A percentile compares a stretch with the other conserved stretches of the same genome.
Evolutionary conservation across 2,888 invertebrate species (phyloP).

Genomic region (Hyalella azteca): DNA sequence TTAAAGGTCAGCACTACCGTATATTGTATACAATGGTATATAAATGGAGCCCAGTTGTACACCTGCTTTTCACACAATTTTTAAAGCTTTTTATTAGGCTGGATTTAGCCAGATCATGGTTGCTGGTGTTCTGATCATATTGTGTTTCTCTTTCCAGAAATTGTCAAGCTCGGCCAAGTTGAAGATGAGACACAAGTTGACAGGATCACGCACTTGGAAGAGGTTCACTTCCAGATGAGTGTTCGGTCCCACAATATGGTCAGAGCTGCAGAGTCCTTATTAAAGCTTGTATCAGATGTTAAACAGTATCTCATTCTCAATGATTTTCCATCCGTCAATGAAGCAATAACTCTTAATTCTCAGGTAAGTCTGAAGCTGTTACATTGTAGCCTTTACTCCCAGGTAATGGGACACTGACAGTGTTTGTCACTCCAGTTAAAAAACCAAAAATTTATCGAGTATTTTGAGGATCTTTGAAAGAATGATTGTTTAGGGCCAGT

Average conservation of each 20-base stretch:
- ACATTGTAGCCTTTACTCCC: too few relatives aligned
- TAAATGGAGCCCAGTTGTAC: too few relatives aligned
- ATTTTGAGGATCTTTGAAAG: too few relatives aligned
- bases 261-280: constrained; percentile 92
- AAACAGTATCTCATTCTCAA: constrained; percentile 97
- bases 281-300: constrained; percentile 96
- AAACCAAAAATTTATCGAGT: too few relatives aligned
- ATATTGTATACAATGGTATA: too few relatives aligned
- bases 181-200: constrained; percentile 90
- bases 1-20: too few relatives aligned
- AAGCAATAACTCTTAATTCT: constrained; percentile 92
- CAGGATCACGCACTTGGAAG: constrained; percentile 89
- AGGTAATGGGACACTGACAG: too few relatives aligned
- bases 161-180: constrained; percentile 84
- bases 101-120: too few relatives aligned
- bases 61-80: too few relatives aligned
- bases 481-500: too few relatives aligned
- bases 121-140: neutral
- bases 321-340: constrained; percentile 97
- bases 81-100: too few relatives aligned
- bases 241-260: constrained; percentile 92
- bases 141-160: constrained; percentile 72
- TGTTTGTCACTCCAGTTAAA: too few relatives aligned
- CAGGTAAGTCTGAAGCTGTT: constrained; percentile 74
- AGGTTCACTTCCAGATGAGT: constrained; percentile 96